A percentile compares a stretch with the other conserved stretches of the same genome.
Evolutionary conservation across 2,113 vertebrate species (phyloP).

Genomic region (Anguilla rostrata): DNA sequence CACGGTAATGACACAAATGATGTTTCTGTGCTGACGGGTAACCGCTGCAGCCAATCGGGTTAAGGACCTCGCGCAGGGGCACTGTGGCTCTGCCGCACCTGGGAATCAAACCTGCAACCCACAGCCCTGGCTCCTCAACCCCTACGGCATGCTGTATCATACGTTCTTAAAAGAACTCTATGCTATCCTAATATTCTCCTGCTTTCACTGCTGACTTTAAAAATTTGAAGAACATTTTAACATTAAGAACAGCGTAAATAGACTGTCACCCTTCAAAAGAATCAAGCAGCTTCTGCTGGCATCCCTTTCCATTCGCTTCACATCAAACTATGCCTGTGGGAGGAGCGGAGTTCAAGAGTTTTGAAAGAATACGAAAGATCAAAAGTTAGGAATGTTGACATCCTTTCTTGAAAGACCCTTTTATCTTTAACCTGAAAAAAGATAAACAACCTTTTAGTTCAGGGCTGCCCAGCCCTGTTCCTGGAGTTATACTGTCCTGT

Average conservation of each 20-base stretch:
- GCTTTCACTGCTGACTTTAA: no score
- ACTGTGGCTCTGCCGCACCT: not conserved
- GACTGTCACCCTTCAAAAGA: not conserved
- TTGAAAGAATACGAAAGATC: no score
- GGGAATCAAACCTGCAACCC: not conserved
- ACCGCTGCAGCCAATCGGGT: no score
- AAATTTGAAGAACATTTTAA: not conserved
- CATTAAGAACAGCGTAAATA: not conserved
- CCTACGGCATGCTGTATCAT: not conserved
- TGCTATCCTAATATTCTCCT: no score
- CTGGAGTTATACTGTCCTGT: no score
- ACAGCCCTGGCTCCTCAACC: not conserved
- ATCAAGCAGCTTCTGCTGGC: not conserved
- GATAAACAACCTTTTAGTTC: no score
- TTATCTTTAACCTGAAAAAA: no score
- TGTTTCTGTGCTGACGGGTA: not conserved
- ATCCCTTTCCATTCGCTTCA: not conserved
- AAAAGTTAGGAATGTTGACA: no score
- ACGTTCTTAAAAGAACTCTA: no score
- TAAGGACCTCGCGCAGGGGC: not conserved
- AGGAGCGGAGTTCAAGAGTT: not conserved
- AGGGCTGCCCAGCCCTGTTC: no score
- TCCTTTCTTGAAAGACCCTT: no score
- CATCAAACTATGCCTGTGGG: not conserved
- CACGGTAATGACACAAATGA: accelerated